phyloP scores from a whole-genome alignment of 30 jellyfish, hydroid and myxozoan genomes.

The Pseudorhiza aurosa region DNA sequence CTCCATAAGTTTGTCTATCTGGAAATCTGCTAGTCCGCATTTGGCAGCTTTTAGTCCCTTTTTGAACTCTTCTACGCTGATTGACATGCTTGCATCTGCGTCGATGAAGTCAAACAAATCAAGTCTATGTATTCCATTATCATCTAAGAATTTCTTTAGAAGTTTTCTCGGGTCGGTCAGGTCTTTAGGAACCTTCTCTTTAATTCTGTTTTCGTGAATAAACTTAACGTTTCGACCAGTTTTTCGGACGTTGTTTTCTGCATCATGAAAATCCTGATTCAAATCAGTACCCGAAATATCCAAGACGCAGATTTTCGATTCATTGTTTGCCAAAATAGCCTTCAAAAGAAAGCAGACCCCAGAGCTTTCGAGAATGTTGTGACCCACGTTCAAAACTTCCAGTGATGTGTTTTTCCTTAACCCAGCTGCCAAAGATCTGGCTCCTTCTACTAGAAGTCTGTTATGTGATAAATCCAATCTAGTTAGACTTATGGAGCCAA shows the following conservation, averaged over 20 bases:
- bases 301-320: constrained; percentile 21
- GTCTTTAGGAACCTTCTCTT: constrained; percentile 14
- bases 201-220: constrained; percentile 41
- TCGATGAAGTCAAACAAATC: constrained; percentile 66
- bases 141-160: constrained; percentile 46
- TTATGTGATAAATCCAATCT: constrained; percentile 48
- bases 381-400: constrained; percentile 25
- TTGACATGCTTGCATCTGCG: constrained; percentile 62
- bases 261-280: constrained; percentile 24
- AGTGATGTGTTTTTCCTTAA: constrained; percentile 20
- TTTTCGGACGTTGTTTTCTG: constrained; percentile 2
- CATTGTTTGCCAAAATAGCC: constrained; percentile 30
- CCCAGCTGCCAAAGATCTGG: constrained; percentile 25
- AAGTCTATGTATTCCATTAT: constrained; percentile 56
- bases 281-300: constrained; percentile 60
- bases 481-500: constrained; percentile 6
- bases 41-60: constrained; percentile 52
- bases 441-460: constrained; percentile 46
- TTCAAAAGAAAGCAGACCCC: constrained; percentile 41
- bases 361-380: constrained; percentile 30
- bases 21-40: constrained; percentile 75
- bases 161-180: constrained; percentile 55
- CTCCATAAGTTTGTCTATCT: constrained; percentile 61
- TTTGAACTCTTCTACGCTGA: constrained; percentile 63
- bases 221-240: constrained; percentile 23